Evolutionary conservation across 2,797 vertebrate genomes (phyloP).

Genomic region (Philypnodon macrostomus): DNA sequence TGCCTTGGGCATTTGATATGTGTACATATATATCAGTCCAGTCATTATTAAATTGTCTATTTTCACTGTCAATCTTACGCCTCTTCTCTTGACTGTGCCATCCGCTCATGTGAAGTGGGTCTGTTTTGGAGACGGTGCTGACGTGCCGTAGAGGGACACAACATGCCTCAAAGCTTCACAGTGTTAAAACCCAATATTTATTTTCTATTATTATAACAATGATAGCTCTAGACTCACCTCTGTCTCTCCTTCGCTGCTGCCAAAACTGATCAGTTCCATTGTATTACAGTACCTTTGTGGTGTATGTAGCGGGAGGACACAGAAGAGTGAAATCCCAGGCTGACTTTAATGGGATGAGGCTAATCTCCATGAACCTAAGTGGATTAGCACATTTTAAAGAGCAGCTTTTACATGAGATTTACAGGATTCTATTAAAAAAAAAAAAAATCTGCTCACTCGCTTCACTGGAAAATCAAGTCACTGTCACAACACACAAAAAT

Average conservation of each 20-base stretch:
- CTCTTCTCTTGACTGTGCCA: no score
- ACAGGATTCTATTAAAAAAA: constrained; percentile 9
- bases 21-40: no score
- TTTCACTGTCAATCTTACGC: no score
- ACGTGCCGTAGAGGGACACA: no score
- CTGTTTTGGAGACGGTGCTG: no score
- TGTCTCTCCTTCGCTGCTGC: constrained; percentile 26
- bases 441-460: constrained; percentile 24
- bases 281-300: constrained; percentile 18
- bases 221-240: not conserved
- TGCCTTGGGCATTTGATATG: no score
- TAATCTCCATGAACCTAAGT: constrained; percentile 41
- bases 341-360: constrained; percentile 45
- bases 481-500: constrained; percentile 29
- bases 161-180: no score
- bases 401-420: constrained; percentile 29
- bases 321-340: constrained; percentile 39
- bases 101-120: no score
- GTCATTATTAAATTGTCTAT: no score
- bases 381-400: constrained; percentile 41
- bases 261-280: constrained; percentile 43
- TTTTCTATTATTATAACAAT: no score
- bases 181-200: no score
- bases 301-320: constrained; percentile 26
- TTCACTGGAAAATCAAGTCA: constrained; percentile 14